Evolutionary conservation across 1,140 invertebrate species (phyloP).

Genomic region (Contarinia nasturtii): DNA sequence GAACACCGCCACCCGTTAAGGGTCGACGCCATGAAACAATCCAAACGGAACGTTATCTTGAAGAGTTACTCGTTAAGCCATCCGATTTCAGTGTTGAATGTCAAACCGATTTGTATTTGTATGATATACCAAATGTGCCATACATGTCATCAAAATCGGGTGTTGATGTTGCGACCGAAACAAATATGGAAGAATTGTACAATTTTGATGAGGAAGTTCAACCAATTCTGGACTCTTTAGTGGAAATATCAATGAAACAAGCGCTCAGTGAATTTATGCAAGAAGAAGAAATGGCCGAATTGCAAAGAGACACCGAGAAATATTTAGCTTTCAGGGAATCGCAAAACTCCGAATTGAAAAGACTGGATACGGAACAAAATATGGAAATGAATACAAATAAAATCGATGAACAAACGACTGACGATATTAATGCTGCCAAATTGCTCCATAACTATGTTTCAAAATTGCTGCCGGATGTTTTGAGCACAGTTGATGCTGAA

Average conservation of each 20-base stretch:
- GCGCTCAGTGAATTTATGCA: constrained; percentile 64
- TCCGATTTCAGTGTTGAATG: constrained; percentile 51
- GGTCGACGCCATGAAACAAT: constrained; percentile 64
- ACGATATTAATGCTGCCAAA: constrained; percentile 59
- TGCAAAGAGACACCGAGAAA: constrained; percentile 54
- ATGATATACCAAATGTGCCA: constrained; percentile 51
- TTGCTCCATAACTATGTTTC: constrained; percentile 68
- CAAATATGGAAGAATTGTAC: constrained; percentile 72
- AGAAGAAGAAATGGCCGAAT: constrained; percentile 52
- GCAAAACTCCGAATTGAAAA: constrained; percentile 55
- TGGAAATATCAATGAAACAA: constrained; percentile 75
- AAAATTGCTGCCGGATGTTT: constrained; percentile 62
- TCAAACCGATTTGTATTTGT: constrained; percentile 72
- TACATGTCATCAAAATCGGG: constrained; percentile 59
- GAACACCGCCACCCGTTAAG: constrained; percentile 48
- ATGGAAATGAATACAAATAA: constrained; percentile 16
- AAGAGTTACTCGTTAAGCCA: constrained; percentile 56
- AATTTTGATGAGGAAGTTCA: constrained; percentile 78
- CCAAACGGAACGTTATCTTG: constrained; percentile 73
- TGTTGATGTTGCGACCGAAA: constrained; percentile 63
- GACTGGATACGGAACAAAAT: constrained; percentile 39
- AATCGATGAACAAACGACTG: constrained; percentile 27
- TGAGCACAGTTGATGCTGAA: constrained; percentile 41
- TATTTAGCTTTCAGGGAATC: constrained; percentile 56
- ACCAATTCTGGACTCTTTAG: constrained; percentile 68